phyloP scores from a whole-genome alignment of 2,797 vertebrate species.

The Lepidocolaptes lacrymiger region DNA sequence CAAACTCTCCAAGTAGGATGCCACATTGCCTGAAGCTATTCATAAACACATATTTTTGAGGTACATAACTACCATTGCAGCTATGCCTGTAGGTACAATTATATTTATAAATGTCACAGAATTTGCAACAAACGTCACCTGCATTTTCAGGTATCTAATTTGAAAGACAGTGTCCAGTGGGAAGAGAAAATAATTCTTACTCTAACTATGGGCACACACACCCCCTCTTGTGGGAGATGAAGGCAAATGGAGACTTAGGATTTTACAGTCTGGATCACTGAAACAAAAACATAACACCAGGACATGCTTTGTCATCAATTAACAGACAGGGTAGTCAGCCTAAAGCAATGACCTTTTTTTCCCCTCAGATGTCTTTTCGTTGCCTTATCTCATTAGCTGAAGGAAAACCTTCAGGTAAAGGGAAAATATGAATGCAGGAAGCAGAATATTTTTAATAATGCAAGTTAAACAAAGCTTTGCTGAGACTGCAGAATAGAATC shows the following conservation, averaged over 20 bases:
- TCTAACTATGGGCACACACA: background rate
- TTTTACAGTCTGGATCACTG: background rate
- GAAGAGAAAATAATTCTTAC: background rate
- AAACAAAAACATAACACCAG: background rate
- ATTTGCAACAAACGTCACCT: background rate
- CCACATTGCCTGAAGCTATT: background rate
- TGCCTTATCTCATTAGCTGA: background rate
- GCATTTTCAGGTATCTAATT: background rate
- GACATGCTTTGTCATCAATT: background rate
- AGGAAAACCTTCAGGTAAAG: background rate
- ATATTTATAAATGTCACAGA: background rate
- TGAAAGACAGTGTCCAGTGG: background rate
- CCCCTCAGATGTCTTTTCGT: background rate
- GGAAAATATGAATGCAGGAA: background rate
- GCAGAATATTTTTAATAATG: background rate
- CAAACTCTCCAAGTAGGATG: background rate
- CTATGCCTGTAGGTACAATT: background rate
- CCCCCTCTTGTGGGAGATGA: slow-evolving; percentile 54
- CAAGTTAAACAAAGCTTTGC: background rate
- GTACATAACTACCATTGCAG: background rate
- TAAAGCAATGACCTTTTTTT: background rate
- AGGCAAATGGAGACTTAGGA: background rate
- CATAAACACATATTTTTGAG: background rate
- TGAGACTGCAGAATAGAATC: background rate
- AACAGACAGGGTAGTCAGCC: background rate